Percentiles rank a stretch among this genome's conserved stretches.
These are phyloP conservation scores for Ceratina australensis DNA, from an alignment of 1,140 invertebrate genomes.

Conservation along the genomic window DNA sequence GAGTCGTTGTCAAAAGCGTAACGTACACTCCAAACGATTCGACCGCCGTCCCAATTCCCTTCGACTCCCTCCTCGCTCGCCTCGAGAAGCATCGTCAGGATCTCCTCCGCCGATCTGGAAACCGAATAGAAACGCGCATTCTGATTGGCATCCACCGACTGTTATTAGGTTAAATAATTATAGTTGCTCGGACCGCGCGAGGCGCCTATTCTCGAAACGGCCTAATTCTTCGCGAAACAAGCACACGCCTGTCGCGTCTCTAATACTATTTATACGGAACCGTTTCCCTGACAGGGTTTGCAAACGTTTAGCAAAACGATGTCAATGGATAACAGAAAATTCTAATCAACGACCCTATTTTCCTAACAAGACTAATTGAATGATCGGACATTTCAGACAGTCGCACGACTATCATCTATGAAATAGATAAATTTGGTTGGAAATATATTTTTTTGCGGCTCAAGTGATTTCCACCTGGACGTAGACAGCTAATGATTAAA, in stretches of 20 bases:
- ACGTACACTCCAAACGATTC: constrained; percentile 89
- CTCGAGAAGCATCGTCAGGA: constrained; percentile 93
- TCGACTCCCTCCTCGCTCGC: constrained; percentile 89
- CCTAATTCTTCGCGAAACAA: not conserved
- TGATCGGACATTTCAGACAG: no score
- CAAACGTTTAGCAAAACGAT: not conserved
- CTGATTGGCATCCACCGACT: not conserved
- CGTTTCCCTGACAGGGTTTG: not conserved
- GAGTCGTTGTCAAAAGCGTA: constrained; percentile 83
- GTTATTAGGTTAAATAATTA: not conserved
- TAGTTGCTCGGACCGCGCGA: not conserved
- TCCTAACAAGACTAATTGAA: no score
- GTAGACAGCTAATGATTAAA: no score
- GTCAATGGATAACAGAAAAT: no score
- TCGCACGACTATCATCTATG: no score
- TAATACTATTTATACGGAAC: not conserved
- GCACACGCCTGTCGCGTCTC: not conserved
- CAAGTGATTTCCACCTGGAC: no score
- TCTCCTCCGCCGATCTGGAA: constrained; percentile 87
- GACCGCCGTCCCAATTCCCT: constrained; percentile 88
- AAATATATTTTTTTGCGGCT: no score
- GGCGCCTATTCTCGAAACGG: not conserved
- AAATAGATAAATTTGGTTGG: no score
- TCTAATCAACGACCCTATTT: no score
- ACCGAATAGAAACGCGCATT: constrained; percentile 36